Conservation (phyloP, 1,140 invertebrate species). For the Microplitis mediator region DNA sequence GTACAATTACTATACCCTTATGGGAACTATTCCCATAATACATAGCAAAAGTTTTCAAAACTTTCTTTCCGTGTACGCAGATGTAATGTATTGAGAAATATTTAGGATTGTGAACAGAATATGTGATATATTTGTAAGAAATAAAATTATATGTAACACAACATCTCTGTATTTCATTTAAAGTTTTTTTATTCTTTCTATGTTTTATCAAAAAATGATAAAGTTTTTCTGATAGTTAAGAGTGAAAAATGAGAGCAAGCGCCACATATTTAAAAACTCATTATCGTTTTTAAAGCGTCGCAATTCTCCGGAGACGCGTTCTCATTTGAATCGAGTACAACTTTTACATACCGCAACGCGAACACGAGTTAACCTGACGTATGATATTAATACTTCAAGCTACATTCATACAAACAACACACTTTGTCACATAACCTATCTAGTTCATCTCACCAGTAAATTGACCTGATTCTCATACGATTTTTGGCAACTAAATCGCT, state of each 20-base stretch:
- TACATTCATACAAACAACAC: constrained; percentile 30
- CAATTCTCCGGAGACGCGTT: constrained; percentile 15
- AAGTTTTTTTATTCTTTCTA: not conserved
- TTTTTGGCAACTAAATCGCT: constrained; percentile 40
- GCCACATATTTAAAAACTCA: constrained; percentile 16
- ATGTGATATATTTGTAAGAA: too few species aligned
- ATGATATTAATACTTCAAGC: constrained; percentile 22
- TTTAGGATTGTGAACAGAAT: too few species aligned
- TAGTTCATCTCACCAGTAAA: constrained; percentile 22
- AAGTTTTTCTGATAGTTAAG: not conserved
- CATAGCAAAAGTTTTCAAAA: too few species aligned
- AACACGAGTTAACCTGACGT: not conserved
- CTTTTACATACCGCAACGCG: not conserved
- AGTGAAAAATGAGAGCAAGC: constrained; percentile 1
- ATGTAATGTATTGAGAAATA: too few species aligned
- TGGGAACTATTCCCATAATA: too few species aligned
- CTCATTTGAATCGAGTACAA: constrained; percentile 13
- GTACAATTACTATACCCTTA: too few species aligned
- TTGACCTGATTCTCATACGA: constrained; percentile 44
- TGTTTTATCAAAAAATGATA: not conserved
- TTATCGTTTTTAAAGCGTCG: constrained; percentile 1
- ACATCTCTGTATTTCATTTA: too few species aligned
- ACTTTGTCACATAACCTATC: constrained; percentile 41
- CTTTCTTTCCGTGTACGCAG: too few species aligned
- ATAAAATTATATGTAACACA: too few species aligned